These are phyloP conservation scores for Bicyclus anynana DNA, from an alignment of 1,140 invertebrate genomes.

Conservation along the genomic window DNA sequence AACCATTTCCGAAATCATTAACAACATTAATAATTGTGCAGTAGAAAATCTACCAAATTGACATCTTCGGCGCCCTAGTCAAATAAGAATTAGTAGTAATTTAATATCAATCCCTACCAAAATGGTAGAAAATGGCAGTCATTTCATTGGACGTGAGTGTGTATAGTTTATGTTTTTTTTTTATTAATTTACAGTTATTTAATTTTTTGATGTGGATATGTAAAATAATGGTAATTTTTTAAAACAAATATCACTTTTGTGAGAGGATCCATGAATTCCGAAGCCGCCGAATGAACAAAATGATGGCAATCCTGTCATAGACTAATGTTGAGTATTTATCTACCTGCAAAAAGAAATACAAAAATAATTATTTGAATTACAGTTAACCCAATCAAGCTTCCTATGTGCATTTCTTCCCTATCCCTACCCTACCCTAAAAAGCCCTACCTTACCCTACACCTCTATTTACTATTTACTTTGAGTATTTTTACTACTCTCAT, in stretches of 20 bases:
- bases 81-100: not conserved
- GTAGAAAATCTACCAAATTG: conserved; percentile 23
- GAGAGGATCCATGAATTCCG: conserved; percentile 14
- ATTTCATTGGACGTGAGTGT: conserved; percentile 9
- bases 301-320: conserved; percentile 17
- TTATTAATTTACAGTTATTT: not conserved
- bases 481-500: too few relatives aligned
- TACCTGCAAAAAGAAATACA: conserved; percentile 39
- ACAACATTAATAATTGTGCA: conserved; percentile 14
- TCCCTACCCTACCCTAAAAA: too few relatives aligned
- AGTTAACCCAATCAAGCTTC: too few relatives aligned
- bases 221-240: not conserved
- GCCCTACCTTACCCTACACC: too few relatives aligned
- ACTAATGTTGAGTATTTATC: conserved; percentile 32
- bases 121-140: conserved; percentile 18
- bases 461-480: too few relatives aligned
- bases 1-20: not conserved
- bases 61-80: not conserved
- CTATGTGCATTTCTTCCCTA: too few relatives aligned
- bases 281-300: conserved; percentile 15
- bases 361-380: not conserved
- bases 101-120: not conserved
- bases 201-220: not conserved
- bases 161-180: too few relatives aligned
- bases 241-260: conserved; percentile 12